Conservation (phyloP, 1,140 invertebrate genomes). For the Drosophila setifemur region DNA sequence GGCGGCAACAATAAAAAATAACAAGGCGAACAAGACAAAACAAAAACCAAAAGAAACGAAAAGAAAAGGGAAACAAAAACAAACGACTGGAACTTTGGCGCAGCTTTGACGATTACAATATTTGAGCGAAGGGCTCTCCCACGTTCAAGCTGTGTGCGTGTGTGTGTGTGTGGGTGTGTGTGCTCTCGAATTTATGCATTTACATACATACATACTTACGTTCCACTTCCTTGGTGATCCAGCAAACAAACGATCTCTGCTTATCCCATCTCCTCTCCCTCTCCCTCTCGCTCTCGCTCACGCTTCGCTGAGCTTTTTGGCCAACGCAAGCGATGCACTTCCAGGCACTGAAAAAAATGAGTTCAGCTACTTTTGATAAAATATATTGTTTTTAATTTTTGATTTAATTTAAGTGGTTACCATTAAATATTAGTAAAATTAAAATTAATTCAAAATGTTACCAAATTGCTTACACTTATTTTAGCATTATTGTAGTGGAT, state of each 20-base stretch:
- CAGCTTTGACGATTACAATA: slow-evolving; percentile 31
- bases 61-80: slow-evolving; percentile 8
- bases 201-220: slow-evolving; percentile 14
- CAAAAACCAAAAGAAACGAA: not conserved
- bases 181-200: slow-evolving; percentile 1
- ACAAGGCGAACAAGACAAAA: slow-evolving; percentile 30
- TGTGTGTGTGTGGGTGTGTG: not conserved
- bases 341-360: not conserved
- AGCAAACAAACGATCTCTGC: slow-evolving; percentile 13
- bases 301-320: slow-evolving; percentile 67
- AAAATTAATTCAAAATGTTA: not conserved
- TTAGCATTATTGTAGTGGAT: no score
- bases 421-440: no score
- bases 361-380: not conserved
- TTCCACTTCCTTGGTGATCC: slow-evolving; percentile 63
- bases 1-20: slow-evolving; percentile 40
- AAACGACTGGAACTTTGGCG: slow-evolving; percentile 38
- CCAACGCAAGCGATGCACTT: slow-evolving; percentile 44
- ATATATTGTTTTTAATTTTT: no score
- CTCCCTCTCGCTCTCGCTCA: slow-evolving; percentile 8
- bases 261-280: slow-evolving; percentile 21
- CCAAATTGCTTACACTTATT: no score
- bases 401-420: no score
- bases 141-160: slow-evolving; percentile 46
- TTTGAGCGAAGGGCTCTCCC: slow-evolving; percentile 64